Conservation (phyloP, 2,113 vertebrate genomes). For the Siniperca chuatsi region DNA sequence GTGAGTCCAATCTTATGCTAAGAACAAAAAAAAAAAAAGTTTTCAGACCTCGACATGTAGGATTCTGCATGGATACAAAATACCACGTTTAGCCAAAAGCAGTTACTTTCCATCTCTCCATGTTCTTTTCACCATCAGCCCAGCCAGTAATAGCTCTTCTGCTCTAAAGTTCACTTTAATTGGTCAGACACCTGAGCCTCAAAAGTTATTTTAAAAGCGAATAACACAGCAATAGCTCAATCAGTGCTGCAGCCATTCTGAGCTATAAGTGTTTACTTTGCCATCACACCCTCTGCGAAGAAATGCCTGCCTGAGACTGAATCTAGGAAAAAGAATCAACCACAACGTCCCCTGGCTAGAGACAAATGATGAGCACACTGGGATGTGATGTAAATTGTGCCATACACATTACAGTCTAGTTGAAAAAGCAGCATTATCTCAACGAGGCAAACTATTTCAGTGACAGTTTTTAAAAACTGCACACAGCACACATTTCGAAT, state of each 20-base stretch:
- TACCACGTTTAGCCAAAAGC: neutral
- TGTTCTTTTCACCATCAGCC: neutral
- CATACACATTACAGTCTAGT: neutral
- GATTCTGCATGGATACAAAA: neutral
- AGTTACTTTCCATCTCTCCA: neutral
- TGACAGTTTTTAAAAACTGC: neutral
- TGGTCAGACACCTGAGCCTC: conserved; percentile 37
- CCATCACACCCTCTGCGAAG: conserved; percentile 28
- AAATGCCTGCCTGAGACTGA: conserved; percentile 23
- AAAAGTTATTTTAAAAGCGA: conserved; percentile 44
- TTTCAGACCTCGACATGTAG: neutral
- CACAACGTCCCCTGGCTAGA: conserved; percentile 29
- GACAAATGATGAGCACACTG: conserved; percentile 32
- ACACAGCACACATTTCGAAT: neutral
- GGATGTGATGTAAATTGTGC: conserved; percentile 31
- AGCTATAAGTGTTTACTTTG: conserved; percentile 47
- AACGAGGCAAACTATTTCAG: conserved; percentile 29
- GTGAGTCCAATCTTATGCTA: neutral
- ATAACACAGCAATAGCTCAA: conserved; percentile 26
- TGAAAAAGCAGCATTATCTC: conserved; percentile 16
- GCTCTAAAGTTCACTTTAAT: conserved; percentile 36
- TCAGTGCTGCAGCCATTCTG: conserved; percentile 11
- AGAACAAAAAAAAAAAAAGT: neutral
- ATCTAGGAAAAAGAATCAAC: conserved; percentile 29
- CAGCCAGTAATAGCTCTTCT: neutral